Conservation (phyloP, 2,888 invertebrate genomes). For the Sinopyrophorus schimmeli region DNA sequence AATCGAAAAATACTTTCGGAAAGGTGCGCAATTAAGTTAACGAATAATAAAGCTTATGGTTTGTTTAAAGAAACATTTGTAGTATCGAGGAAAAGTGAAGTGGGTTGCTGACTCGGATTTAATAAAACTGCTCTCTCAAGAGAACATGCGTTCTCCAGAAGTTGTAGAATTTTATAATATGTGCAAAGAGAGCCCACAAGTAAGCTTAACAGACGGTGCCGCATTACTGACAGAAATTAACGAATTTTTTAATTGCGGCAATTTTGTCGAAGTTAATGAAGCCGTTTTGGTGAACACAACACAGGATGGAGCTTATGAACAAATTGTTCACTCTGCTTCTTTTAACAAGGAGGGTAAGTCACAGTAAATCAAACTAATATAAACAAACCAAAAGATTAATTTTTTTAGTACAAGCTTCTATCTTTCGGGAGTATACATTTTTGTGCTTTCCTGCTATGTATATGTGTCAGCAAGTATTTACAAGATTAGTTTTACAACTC, state of each 20-base stretch:
- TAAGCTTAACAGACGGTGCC: background rate
- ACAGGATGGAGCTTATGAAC: constrained; percentile 40
- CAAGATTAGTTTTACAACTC: constrained; percentile 60
- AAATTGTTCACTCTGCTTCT: constrained; percentile 45
- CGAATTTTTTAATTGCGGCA: constrained; percentile 40
- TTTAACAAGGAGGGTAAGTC: constrained; percentile 44
- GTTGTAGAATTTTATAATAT: constrained; percentile 40
- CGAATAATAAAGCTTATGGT: no score
- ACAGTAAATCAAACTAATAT: no score
- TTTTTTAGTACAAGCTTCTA: constrained; percentile 60
- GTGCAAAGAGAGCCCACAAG: constrained; percentile 10
- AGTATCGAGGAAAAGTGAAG: constrained; percentile 48
- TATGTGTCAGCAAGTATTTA: constrained; percentile 62
- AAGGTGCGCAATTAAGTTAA: constrained; percentile 41
- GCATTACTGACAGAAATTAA: constrained; percentile 15
- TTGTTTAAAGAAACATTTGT: background rate
- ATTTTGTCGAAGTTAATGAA: constrained; percentile 45
- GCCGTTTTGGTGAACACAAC: constrained; percentile 40
- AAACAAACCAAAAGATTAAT: background rate
- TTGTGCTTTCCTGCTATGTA: constrained; percentile 61
- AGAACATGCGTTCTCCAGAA: constrained; percentile 46
- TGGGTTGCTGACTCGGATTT: constrained; percentile 47
- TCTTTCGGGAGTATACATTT: constrained; percentile 62
- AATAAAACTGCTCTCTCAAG: constrained; percentile 35
- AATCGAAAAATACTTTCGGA: constrained; percentile 45